These are phyloP conservation scores for Aproaerema taeniolella DNA, from an alignment of 2,888 invertebrate species.

Conservation along the genomic window DNA sequence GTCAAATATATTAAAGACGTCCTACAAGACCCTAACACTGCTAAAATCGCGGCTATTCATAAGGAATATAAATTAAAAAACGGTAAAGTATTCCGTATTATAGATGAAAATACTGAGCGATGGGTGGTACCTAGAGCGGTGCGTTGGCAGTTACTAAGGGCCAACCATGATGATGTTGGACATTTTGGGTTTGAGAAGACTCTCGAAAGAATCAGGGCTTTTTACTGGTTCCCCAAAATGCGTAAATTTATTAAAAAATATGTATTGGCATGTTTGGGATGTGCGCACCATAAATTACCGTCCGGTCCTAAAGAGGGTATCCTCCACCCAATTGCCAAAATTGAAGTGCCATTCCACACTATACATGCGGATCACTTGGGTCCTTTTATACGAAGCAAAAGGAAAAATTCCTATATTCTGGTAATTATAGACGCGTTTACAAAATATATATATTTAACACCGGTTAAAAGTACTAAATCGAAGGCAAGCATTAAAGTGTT, in stretches of 20 bases:
- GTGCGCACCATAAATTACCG: slow-evolving; percentile 19
- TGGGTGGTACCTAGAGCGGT: slow-evolving; percentile 26
- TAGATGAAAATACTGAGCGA: slow-evolving; percentile 15
- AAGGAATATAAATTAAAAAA: background rate
- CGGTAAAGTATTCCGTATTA: slow-evolving; percentile 14
- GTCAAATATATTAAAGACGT: background rate
- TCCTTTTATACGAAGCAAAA: slow-evolving; percentile 13
- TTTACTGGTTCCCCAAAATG: slow-evolving; percentile 25
- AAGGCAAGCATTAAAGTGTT: background rate
- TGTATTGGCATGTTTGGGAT: slow-evolving; percentile 13
- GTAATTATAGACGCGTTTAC: slow-evolving; percentile 10
- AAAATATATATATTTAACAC: slow-evolving; percentile 7
- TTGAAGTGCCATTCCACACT: slow-evolving; percentile 34
- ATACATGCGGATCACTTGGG: slow-evolving; percentile 40
- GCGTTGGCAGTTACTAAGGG: slow-evolving; percentile 22
- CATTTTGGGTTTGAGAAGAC: slow-evolving; percentile 27
- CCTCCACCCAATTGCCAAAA: slow-evolving; percentile 35
- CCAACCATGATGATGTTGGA: slow-evolving; percentile 25
- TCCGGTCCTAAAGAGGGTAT: slow-evolving; percentile 22
- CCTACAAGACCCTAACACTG: background rate
- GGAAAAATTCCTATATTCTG: slow-evolving; percentile 7
- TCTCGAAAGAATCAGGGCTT: slow-evolving; percentile 14
- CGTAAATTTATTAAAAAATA: slow-evolving; percentile 19
- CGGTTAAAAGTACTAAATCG: slow-evolving; percentile 12
- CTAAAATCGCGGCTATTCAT: slow-evolving; percentile 1